These are phyloP conservation scores for Brachypalpus laphriformis DNA, from an alignment of 2,888 invertebrate genomes.

Conservation along the genomic window DNA sequence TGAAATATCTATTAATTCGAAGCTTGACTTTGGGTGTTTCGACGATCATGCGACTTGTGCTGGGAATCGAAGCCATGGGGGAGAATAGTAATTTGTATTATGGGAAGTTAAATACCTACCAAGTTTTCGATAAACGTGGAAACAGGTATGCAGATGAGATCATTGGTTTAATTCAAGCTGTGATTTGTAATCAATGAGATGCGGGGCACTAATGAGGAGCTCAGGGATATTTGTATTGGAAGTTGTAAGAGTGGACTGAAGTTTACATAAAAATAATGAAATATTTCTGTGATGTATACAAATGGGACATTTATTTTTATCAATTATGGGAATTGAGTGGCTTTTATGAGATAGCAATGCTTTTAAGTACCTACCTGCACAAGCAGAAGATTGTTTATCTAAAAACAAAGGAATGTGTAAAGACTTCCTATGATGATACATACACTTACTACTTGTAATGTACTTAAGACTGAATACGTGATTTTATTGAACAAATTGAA, in stretches of 20 bases:
- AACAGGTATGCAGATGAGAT: slow-evolving; percentile 66
- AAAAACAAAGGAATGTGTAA: not conserved
- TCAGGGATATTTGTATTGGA: not conserved
- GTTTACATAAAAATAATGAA: not conserved
- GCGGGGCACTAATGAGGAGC: slow-evolving; percentile 6
- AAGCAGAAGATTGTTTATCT: no score
- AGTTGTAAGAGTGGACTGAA: not conserved
- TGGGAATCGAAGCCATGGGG: not conserved
- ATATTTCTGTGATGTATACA: not conserved
- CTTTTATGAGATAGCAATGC: not conserved
- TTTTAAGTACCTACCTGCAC: no score
- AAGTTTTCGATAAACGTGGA: slow-evolving; percentile 27
- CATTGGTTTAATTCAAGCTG: slow-evolving; percentile 58
- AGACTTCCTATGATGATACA: not conserved
- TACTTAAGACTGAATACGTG: no score
- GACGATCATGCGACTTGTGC: not conserved
- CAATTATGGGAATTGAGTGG: not conserved
- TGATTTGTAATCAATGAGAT: slow-evolving; percentile 44
- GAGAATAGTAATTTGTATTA: slow-evolving; percentile 26
- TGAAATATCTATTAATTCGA: not conserved
- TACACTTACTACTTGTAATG: not conserved
- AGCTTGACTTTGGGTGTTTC: slow-evolving; percentile 19
- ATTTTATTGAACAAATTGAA: not conserved
- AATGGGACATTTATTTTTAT: not conserved
- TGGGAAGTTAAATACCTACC: slow-evolving; percentile 11